These are phyloP conservation scores for Ptychodera flava DNA, from an alignment of 35 echinoderm and acorn worm species.

Conservation along the genomic window DNA sequence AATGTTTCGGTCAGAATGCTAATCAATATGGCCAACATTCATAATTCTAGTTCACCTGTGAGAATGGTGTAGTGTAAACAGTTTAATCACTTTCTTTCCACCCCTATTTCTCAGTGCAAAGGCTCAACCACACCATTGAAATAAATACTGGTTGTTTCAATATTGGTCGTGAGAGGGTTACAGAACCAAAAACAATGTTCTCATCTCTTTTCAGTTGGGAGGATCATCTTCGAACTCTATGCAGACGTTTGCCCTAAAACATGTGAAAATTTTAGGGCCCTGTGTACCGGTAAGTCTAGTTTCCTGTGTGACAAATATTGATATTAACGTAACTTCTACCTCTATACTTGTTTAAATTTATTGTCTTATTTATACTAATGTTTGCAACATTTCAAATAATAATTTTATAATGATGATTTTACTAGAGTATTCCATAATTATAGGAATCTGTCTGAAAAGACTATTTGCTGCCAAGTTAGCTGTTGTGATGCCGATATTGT, in stretches of 20 bases:
- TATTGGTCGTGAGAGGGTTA: too few relatives aligned
- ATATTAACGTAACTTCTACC: not conserved
- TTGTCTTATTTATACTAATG: not conserved
- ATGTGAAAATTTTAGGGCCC: slow-evolving; percentile 85
- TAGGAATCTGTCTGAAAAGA: not conserved
- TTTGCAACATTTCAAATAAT: not conserved
- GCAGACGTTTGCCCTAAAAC: slow-evolving; percentile 80
- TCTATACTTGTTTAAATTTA: not conserved
- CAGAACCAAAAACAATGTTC: too few relatives aligned
- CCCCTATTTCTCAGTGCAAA: too few relatives aligned
- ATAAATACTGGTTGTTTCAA: too few relatives aligned
- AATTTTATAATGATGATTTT: not conserved
- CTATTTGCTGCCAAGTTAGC: not conserved
- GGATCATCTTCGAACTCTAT: slow-evolving; percentile 84
- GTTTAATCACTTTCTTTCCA: too few relatives aligned
- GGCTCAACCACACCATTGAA: too few relatives aligned
- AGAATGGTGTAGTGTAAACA: too few relatives aligned
- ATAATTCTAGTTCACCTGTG: too few relatives aligned
- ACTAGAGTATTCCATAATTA: not conserved
- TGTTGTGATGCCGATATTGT: too few relatives aligned
- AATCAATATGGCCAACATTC: too few relatives aligned
- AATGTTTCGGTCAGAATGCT: too few relatives aligned
- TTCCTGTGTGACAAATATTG: not conserved
- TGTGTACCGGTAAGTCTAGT: slow-evolving; percentile 67
- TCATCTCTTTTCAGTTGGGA: slow-evolving; percentile 48